phyloP scores from a whole-genome alignment of 2,888 invertebrate species.

The Yponomeuta evonymella region DNA sequence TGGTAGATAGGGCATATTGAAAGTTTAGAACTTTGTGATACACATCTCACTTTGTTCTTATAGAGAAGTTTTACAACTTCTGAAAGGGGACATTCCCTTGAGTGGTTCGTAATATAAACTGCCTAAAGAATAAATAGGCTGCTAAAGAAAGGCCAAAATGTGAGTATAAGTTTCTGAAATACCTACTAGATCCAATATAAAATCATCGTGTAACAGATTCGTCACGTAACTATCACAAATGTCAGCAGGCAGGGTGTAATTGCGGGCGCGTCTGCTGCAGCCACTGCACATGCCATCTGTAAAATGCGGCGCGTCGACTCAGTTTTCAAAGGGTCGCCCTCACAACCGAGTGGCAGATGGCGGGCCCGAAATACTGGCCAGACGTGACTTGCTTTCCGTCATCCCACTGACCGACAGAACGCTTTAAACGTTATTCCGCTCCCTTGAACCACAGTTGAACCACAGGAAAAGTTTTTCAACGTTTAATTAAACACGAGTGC shows the following conservation, averaged over 20 bases:
- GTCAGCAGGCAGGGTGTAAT: slow-evolving; percentile 9
- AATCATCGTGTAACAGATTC: slow-evolving; percentile 55
- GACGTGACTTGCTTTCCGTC: slow-evolving; percentile 45
- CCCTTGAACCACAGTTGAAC: background rate
- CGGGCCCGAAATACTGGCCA: slow-evolving; percentile 38
- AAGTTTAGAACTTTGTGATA: slow-evolving; percentile 59
- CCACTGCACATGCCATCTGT: background rate
- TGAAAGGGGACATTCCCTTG: slow-evolving; percentile 41
- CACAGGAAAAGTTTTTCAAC: slow-evolving; percentile 2
- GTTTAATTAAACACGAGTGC: slow-evolving; percentile 16
- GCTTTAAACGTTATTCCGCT: background rate
- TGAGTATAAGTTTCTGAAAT: background rate
- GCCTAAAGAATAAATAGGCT: too few species aligned
- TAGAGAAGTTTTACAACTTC: slow-evolving; percentile 59
- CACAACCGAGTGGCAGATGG: slow-evolving; percentile 9
- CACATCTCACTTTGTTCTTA: slow-evolving; percentile 60
- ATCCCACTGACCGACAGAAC: background rate
- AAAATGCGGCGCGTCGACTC: slow-evolving; percentile 7
- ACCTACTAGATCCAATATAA: background rate
- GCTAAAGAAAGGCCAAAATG: too few species aligned
- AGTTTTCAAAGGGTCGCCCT: background rate
- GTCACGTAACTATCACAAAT: slow-evolving; percentile 25
- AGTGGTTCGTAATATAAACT: slow-evolving; percentile 20
- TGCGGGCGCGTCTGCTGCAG: background rate
- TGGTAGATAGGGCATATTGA: slow-evolving; percentile 34